Evolutionary conservation across 2,113 vertebrate genomes (phyloP).

Genomic region (Ginglymostoma cirratum): DNA sequence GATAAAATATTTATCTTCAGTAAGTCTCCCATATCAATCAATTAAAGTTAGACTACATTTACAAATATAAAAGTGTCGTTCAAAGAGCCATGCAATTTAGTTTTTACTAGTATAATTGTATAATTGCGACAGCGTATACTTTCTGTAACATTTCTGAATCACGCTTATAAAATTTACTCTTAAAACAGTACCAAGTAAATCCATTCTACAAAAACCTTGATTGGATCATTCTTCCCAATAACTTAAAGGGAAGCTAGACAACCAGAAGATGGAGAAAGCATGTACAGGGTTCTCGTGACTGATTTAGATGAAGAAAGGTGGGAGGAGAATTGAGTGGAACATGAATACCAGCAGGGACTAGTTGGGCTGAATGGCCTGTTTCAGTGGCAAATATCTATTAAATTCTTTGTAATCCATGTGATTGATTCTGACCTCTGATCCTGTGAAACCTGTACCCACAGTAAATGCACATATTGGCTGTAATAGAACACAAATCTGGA

Average conservation of each 20-base stretch:
- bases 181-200: neutral
- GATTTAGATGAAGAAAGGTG: neutral
- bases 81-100: neutral
- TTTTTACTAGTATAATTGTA: neutral
- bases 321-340: no score
- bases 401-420: neutral
- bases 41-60: neutral
- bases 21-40: neutral
- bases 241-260: neutral
- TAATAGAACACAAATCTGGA: neutral
- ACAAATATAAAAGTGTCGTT: neutral
- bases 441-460: neutral
- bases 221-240: neutral
- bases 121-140: neutral
- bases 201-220: neutral
- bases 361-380: no score
- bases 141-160: neutral
- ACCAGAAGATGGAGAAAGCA: neutral
- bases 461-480: neutral
- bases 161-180: neutral
- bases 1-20: neutral
- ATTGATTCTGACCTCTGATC: neutral
- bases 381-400: no score
- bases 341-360: no score
- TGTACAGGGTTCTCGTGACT: neutral